Percentiles rank a stretch among this genome's conserved stretches.
Evolutionary conservation across 2,888 invertebrate genomes (phyloP).

Genomic region (Latrodectus hesperus): DNA sequence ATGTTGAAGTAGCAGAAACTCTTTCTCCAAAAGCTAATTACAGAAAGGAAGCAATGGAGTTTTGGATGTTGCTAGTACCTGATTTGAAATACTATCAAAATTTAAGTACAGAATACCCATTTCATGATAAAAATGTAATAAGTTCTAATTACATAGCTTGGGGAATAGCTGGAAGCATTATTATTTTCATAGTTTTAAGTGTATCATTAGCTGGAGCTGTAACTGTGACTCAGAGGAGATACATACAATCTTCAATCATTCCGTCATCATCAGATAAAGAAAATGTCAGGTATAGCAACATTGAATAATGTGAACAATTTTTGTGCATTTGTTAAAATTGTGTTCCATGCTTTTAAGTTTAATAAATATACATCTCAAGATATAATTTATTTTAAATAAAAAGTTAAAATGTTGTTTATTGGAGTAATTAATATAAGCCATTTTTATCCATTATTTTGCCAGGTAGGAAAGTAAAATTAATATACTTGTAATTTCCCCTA

Average conservation of each 20-base stretch:
- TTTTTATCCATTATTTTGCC: too few relatives aligned
- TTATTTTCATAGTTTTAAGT: constrained; percentile 40
- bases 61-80: constrained; percentile 46
- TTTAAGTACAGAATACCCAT: background rate
- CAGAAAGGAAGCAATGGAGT: constrained; percentile 37
- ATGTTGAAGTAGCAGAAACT: constrained; percentile 38
- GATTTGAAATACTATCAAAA: constrained; percentile 38
- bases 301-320: too few relatives aligned
- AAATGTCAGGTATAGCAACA: constrained; percentile 13
- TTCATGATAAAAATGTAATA: background rate
- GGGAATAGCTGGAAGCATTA: constrained; percentile 35
- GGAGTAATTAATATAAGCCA: too few relatives aligned
- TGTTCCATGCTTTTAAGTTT: too few relatives aligned
- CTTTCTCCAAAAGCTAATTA: constrained; percentile 13
- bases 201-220: constrained; percentile 52
- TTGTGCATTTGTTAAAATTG: too few relatives aligned
- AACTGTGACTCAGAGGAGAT: constrained; percentile 28
- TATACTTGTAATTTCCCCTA: too few relatives aligned
- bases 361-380: too few relatives aligned
- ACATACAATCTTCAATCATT: constrained; percentile 24
- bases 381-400: too few relatives aligned
- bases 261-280: constrained; percentile 27
- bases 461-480: too few relatives aligned
- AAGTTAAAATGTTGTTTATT: too few relatives aligned
- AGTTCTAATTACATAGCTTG: constrained; percentile 8